These are phyloP conservation scores for Centrocercus urophasianus DNA, from an alignment of 2,113 vertebrate species.

Conservation along the genomic window DNA sequence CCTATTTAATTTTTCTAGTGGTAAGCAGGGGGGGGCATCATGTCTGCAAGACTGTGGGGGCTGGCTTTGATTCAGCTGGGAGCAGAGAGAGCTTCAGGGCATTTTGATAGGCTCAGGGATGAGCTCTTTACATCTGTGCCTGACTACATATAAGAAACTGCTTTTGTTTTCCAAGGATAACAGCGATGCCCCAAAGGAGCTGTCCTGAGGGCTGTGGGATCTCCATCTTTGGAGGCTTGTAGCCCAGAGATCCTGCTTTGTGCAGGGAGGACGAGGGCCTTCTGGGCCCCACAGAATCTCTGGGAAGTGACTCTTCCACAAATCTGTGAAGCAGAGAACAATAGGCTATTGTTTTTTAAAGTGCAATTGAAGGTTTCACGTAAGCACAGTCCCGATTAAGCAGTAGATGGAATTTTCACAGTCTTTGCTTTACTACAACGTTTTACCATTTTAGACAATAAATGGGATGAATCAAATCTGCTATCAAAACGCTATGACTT, in stretches of 20 bases:
- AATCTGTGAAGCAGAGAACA: background rate
- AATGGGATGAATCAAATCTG: background rate
- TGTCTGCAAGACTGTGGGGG: background rate
- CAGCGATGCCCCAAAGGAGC: background rate
- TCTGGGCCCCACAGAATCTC: fast-evolving
- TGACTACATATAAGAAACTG: background rate
- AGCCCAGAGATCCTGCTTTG: background rate
- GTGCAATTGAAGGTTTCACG: background rate
- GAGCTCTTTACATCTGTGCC: background rate
- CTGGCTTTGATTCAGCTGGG: background rate
- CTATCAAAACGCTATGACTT: conserved; percentile 20
- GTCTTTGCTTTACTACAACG: background rate
- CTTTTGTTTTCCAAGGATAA: background rate
- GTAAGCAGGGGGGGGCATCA: too few species aligned
- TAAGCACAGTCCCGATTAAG: background rate
- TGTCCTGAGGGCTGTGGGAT: background rate
- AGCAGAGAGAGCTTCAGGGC: background rate
- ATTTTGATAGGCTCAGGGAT: background rate
- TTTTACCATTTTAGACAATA: conserved; percentile 16
- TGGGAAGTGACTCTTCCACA: background rate
- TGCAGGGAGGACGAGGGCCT: fast-evolving
- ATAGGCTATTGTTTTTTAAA: background rate
- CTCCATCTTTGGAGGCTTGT: background rate
- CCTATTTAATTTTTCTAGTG: fast-evolving
- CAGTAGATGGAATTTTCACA: background rate